These are phyloP conservation scores for Dascillus cervinus DNA, from an alignment of 2,888 invertebrate species.

Conservation along the genomic window DNA sequence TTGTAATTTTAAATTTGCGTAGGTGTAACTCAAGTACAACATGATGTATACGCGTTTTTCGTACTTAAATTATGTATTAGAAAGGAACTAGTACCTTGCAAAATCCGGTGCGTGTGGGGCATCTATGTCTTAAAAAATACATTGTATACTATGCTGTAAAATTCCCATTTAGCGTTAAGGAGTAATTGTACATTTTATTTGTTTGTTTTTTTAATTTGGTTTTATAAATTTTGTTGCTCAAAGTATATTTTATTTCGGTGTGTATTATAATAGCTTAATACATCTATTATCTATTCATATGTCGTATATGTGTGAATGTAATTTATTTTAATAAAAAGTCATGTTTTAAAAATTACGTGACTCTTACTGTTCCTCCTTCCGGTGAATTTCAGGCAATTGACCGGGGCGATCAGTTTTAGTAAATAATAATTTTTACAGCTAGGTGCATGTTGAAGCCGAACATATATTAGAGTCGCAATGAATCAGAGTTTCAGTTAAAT, in stretches of 20 bases:
- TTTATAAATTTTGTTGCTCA: conserved; percentile 44
- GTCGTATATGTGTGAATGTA: conserved; percentile 46
- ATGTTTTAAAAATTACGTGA: conserved; percentile 8
- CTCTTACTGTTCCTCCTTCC: neutral
- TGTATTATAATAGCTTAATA: conserved; percentile 41
- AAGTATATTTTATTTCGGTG: conserved; percentile 38
- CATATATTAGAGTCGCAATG: conserved; percentile 45
- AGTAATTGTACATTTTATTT: conserved; percentile 41
- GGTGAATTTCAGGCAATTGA: conserved; percentile 8
- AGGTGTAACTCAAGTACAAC: conserved; percentile 37
- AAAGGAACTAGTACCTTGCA: conserved; percentile 39
- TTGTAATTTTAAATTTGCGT: too few relatives aligned
- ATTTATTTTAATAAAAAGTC: conserved; percentile 46
- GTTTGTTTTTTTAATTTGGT: conserved; percentile 27
- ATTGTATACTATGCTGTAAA: conserved; percentile 37
- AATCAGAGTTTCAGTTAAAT: conserved; percentile 47
- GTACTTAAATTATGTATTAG: conserved; percentile 27
- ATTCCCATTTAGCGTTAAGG: conserved; percentile 40
- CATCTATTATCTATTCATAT: conserved; percentile 32
- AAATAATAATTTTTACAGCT: conserved; percentile 41
- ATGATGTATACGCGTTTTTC: conserved; percentile 36
- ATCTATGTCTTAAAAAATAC: conserved; percentile 25
- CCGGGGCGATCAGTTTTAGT: conserved; percentile 35
- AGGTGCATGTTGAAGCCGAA: conserved; percentile 36
- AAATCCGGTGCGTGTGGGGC: conserved; percentile 39